Evolutionary conservation across 2,888 invertebrate species (phyloP).

Genomic region (Homarus gammarus): DNA sequence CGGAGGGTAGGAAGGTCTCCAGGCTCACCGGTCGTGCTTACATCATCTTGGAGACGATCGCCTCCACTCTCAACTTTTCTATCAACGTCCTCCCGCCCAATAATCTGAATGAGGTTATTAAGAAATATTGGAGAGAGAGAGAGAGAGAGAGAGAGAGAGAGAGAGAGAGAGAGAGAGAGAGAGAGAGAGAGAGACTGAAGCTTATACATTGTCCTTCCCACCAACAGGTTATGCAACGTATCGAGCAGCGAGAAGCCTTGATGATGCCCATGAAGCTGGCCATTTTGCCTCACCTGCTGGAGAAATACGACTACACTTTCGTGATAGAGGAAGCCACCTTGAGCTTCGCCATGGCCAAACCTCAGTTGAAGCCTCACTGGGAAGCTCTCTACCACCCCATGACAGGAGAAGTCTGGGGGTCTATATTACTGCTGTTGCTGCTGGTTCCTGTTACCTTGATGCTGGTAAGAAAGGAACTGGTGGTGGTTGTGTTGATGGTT

Average conservation of each 20-base stretch:
- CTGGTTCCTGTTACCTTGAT: constrained; percentile 5
- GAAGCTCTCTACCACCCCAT: constrained; percentile 55
- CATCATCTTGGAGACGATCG: constrained; percentile 39
- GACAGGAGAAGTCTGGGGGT: constrained; percentile 32
- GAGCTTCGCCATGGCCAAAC: constrained; percentile 59
- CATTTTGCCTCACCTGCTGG: constrained; percentile 39
- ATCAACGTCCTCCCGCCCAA: constrained; percentile 36
- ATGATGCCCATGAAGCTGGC: constrained; percentile 40
- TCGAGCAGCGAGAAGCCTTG: constrained; percentile 16
- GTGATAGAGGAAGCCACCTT: constrained; percentile 50
- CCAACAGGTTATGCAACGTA: constrained; percentile 20
- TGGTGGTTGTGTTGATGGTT: not conserved
- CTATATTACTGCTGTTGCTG: constrained; percentile 25
- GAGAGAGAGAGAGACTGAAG: no score
- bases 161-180: no score
- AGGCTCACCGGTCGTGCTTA: constrained; percentile 41
- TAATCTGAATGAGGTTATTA: constrained; percentile 26
- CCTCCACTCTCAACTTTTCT: constrained; percentile 18
- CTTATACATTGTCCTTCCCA: constrained; percentile 24
- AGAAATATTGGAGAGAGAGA: no score
- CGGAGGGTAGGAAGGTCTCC: not conserved
- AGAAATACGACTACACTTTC: constrained; percentile 46
- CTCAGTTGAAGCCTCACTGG: constrained; percentile 56
- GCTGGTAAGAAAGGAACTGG: constrained; percentile 2
- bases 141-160: no score